These are phyloP conservation scores for Galerucella calmariensis DNA, from an alignment of 2,888 invertebrate genomes.

Conservation along the genomic window DNA sequence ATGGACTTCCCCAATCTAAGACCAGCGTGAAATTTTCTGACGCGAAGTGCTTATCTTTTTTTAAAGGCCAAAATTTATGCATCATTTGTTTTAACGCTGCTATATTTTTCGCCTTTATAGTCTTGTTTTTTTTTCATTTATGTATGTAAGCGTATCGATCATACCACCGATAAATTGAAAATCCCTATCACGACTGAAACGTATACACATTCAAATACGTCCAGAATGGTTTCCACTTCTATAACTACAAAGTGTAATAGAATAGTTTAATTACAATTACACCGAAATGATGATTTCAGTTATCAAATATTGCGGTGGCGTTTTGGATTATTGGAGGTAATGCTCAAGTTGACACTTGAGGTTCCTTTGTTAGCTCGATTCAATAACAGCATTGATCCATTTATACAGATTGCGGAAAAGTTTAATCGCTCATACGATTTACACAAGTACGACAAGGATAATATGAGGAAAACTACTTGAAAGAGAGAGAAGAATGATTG, in stretches of 20 bases:
- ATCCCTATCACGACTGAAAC: neutral
- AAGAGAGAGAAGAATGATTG: too few relatives aligned
- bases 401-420: too few relatives aligned
- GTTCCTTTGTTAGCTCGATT: neutral
- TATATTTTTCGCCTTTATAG: slow-evolving; percentile 36
- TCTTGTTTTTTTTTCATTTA: slow-evolving; percentile 5
- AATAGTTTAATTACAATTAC: neutral
- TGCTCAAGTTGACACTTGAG: neutral
- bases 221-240: neutral
- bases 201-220: neutral
- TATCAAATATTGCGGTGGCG: neutral
- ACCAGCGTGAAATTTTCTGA: slow-evolving; percentile 37
- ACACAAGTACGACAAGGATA: too few relatives aligned
- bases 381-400: too few relatives aligned
- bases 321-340: neutral
- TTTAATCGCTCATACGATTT: too few relatives aligned
- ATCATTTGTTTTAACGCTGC: slow-evolving; percentile 38
- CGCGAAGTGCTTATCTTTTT: slow-evolving; percentile 39
- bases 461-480: too few relatives aligned
- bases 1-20: slow-evolving; percentile 38
- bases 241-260: neutral
- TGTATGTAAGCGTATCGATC: slow-evolving; percentile 15
- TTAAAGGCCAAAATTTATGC: slow-evolving; percentile 37
- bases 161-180: slow-evolving; percentile 6
- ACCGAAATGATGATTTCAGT: neutral